Percentiles rank a stretch among this genome's conserved stretches.
Conservation (phyloP, 2,113 vertebrate species). For the Scomber japonicus region DNA sequence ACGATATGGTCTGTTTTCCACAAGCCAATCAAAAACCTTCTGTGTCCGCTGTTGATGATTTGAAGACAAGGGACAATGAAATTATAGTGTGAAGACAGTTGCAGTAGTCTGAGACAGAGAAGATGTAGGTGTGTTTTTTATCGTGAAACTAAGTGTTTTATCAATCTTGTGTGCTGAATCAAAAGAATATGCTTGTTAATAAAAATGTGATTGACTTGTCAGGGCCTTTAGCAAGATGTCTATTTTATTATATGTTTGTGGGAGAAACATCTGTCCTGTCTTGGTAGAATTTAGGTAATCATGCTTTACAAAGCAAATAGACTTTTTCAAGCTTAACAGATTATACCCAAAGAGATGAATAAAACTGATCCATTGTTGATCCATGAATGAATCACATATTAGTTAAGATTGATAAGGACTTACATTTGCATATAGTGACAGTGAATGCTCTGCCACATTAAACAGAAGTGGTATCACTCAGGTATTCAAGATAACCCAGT, state of each 20-base stretch:
- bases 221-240: not conserved
- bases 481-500: not conserved
- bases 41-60: too few species aligned
- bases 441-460: not conserved
- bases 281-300: not conserved
- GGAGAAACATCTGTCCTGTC: not conserved
- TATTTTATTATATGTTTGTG: not conserved
- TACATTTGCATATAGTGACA: not conserved
- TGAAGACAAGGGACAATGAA: too few species aligned
- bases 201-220: too few species aligned
- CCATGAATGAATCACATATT: not conserved
- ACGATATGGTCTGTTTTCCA: not conserved
- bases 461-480: constrained; percentile 18
- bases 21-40: too few species aligned
- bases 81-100: too few species aligned
- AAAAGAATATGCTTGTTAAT: too few species aligned
- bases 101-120: too few species aligned
- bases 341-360: not conserved
- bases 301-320: not conserved
- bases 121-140: too few species aligned
- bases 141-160: too few species aligned
- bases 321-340: not conserved
- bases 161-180: too few species aligned
- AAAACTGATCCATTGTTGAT: constrained; percentile 4
- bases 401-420: not conserved